Conservation (phyloP, 1,140 invertebrate species). For the Drosophila lini region DNA sequence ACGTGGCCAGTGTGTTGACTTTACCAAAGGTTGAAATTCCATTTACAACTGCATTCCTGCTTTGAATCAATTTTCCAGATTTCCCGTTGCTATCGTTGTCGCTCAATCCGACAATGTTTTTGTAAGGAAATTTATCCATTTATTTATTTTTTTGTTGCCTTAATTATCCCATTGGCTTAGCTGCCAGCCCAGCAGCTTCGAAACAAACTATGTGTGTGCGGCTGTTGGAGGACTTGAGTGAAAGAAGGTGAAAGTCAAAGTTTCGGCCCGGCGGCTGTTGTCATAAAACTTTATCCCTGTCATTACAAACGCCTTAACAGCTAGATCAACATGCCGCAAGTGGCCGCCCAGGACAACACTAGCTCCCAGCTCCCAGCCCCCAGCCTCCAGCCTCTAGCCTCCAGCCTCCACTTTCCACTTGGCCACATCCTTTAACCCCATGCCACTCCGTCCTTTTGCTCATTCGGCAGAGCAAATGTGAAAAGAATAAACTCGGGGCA, state of each 20-base stretch:
- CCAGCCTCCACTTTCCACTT: constrained; percentile 4
- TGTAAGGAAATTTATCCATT: too few species aligned
- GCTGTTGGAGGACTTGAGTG: background rate
- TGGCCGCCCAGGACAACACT: constrained; percentile 22
- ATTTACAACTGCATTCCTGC: background rate
- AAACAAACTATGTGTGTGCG: constrained; percentile 7
- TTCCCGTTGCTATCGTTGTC: background rate
- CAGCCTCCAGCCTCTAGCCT: background rate
- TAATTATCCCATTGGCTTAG: constrained; percentile 8
- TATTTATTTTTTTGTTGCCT: background rate
- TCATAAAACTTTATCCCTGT: constrained; percentile 64
- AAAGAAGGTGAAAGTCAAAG: constrained; percentile 44
- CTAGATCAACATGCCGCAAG: constrained; percentile 66
- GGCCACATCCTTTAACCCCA: constrained; percentile 13
- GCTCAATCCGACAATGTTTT: background rate
- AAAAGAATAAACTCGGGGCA: constrained; percentile 15
- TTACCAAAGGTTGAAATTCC: background rate
- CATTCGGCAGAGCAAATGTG: constrained; percentile 12
- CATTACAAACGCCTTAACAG: constrained; percentile 63
- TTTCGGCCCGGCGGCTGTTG: constrained; percentile 44
- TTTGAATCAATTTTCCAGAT: background rate
- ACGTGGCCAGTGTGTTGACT: background rate
- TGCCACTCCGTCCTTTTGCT: background rate
- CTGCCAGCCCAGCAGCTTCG: background rate
- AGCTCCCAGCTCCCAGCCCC: too few species aligned